Evolutionary conservation across 2,113 vertebrate genomes (phyloP), one percentile per base, ranked within the genome.

Genomic region (Cyanoramphus novaezelandiae): DNA sequence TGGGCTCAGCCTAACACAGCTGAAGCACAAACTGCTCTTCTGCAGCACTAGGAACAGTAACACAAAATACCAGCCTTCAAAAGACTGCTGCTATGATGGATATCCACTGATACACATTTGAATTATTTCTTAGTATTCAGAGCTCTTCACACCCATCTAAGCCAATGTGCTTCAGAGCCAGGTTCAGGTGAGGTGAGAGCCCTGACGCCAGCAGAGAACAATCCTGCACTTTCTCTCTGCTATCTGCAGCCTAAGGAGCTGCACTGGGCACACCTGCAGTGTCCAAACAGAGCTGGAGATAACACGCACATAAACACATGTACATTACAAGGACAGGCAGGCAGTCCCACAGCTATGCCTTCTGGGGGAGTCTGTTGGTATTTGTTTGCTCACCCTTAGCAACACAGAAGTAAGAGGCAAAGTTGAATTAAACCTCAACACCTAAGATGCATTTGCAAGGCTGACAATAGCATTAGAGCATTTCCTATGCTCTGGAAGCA

Each of bases 251-350:
- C 70, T 82, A 3, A 1, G 69, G 28, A 92, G 60, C 94, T 81
- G 23, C 19, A 2, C 49, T 4, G 64, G 68, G 60, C 79, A 72
- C 93, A 95, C 91, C 91, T 92, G 77, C 72, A 41, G 8, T 11
- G 82, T 47, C 90, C 95, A 94, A 89, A 91, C 77, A 92, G n/a
- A 57, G 13, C 91, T 15, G 70, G 35, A 85, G 90, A 79, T 31
- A 87, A 13, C 3, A 1, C 3, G 43, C 57, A 6, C 41, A 8
- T 43, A 77, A 85, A 15, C 62, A 16, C 28, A 2, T 2, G 3
- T 7, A 4, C 4, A 0, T 18, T 8, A 5, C 64, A 19, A 82
- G 92, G 85, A 49, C 59, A 9, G 67, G 14, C 68, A 18, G 44
- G 49, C 65, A 13, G 43, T 11, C 35, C 12, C 57, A 9, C 39